Conservation (phyloP, 2,113 vertebrate species). For the Myocastor coypus region DNA sequence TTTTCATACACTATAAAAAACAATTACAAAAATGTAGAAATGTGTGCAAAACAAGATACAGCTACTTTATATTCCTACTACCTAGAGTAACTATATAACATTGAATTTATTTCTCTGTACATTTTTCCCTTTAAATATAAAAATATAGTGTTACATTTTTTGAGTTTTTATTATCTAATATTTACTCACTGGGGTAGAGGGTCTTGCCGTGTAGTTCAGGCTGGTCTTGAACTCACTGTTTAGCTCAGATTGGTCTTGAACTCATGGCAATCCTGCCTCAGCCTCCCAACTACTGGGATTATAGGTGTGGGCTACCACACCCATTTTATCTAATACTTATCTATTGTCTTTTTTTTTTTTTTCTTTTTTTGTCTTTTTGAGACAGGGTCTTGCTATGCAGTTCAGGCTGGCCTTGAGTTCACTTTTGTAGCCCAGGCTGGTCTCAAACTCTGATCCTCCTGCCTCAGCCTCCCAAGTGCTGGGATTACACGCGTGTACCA, state of each 20-base stretch:
- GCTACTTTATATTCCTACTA: not conserved
- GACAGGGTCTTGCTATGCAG: too few species aligned
- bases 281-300: not conserved
- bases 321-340: not conserved
- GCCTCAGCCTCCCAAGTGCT: too few species aligned
- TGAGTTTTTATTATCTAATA: not conserved
- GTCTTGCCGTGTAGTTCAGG: not conserved
- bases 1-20: slow-evolving; percentile 26
- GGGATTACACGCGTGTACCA: too few species aligned
- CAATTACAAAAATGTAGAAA: slow-evolving; percentile 26
- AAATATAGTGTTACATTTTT: not conserved
- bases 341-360: too few species aligned
- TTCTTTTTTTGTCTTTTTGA: too few species aligned
- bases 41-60: not conserved
- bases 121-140: slow-evolving; percentile 40
- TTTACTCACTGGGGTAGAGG: not conserved
- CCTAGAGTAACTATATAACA: not conserved
- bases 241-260: not conserved
- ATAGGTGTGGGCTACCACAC: not conserved
- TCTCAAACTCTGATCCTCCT: too few species aligned
- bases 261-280: not conserved
- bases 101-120: not conserved
- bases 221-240: too few species aligned
- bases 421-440: too few species aligned
- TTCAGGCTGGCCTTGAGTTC: too few species aligned